These are phyloP conservation scores for Caenorhabditis afra DNA, from an alignment of 2,888 invertebrate species.

Conservation along the genomic window DNA sequence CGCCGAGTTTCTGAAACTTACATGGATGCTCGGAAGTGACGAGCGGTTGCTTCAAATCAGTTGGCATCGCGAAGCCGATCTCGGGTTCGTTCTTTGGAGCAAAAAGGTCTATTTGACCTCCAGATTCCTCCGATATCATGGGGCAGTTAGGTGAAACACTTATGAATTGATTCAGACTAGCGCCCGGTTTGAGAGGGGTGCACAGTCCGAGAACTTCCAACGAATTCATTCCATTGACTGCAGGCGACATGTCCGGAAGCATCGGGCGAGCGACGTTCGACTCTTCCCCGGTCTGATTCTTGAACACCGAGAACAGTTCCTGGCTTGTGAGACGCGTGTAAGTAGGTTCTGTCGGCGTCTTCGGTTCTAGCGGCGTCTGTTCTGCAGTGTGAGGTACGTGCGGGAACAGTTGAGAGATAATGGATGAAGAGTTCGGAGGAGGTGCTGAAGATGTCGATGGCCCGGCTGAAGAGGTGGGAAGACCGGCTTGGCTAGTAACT, in stretches of 20 bases:
- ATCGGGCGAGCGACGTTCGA: slow-evolving; percentile 26
- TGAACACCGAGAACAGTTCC: slow-evolving; percentile 45
- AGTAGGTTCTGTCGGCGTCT: not conserved
- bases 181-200: slow-evolving; percentile 50
- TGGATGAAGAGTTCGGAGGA: not conserved
- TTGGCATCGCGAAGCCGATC: slow-evolving; percentile 55
- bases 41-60: slow-evolving; percentile 39
- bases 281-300: not conserved
- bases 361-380: not conserved
- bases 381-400: not conserved
- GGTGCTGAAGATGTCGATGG: not conserved
- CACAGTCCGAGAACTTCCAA: slow-evolving; percentile 48
- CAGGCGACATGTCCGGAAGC: slow-evolving; percentile 52
- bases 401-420: slow-evolving; percentile 43
- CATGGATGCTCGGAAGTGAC: slow-evolving; percentile 51
- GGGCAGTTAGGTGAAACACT: slow-evolving; percentile 21
- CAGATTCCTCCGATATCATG: slow-evolving; percentile 34
- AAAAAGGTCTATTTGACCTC: not conserved
- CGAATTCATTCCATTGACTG: slow-evolving; percentile 42
- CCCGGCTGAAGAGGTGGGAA: too few species aligned
- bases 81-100: not conserved
- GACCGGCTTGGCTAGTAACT: not conserved
- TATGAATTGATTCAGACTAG: slow-evolving; percentile 35
- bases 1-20: too few species aligned
- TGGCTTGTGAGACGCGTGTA: slow-evolving; percentile 42